These are phyloP conservation scores for Drosophila kanekoi DNA, from an alignment of 2,888 invertebrate genomes.

Conservation along the genomic window DNA sequence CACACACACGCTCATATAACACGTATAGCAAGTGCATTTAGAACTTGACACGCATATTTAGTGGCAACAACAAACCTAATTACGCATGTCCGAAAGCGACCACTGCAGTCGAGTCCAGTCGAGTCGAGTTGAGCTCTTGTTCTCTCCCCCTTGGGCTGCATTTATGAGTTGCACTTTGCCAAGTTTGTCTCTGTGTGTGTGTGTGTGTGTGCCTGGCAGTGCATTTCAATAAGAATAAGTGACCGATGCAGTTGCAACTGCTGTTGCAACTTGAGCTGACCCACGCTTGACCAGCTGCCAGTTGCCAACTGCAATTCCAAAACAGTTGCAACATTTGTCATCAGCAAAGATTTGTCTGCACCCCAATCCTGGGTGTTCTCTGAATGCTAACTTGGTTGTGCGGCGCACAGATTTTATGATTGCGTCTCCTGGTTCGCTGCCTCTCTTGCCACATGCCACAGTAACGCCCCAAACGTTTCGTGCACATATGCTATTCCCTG, in stretches of 20 bases:
- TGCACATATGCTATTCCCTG: conserved; percentile 55
- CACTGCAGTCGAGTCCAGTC: conserved; percentile 34
- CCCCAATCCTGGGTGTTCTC: neutral
- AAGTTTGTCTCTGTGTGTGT: conserved; percentile 1
- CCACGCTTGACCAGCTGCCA: conserved; percentile 1
- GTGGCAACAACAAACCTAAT: conserved; percentile 78
- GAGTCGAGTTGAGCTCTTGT: conserved; percentile 21
- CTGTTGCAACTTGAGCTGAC: conserved; percentile 18
- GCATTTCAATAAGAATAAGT: conserved; percentile 59
- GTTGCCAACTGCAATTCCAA: conserved; percentile 27
- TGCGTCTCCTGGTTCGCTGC: conserved; percentile 41
- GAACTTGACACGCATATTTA: conserved; percentile 80
- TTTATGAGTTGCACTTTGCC: conserved; percentile 54
- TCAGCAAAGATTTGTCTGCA: conserved; percentile 47
- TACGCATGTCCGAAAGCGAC: conserved; percentile 72
- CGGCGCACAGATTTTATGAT: conserved; percentile 61
- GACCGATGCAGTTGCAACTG: conserved; percentile 28
- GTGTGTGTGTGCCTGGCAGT: conserved; percentile 7
- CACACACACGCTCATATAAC: neutral
- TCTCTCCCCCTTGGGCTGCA: conserved; percentile 31
- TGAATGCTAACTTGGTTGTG: conserved; percentile 27
- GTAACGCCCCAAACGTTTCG: conserved; percentile 6
- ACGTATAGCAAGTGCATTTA: conserved; percentile 30
- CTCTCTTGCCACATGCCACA: conserved; percentile 23
- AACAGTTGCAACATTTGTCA: conserved; percentile 68